Conservation (phyloP, 2,113 vertebrate genomes). For the Cynocephalus volans region DNA sequence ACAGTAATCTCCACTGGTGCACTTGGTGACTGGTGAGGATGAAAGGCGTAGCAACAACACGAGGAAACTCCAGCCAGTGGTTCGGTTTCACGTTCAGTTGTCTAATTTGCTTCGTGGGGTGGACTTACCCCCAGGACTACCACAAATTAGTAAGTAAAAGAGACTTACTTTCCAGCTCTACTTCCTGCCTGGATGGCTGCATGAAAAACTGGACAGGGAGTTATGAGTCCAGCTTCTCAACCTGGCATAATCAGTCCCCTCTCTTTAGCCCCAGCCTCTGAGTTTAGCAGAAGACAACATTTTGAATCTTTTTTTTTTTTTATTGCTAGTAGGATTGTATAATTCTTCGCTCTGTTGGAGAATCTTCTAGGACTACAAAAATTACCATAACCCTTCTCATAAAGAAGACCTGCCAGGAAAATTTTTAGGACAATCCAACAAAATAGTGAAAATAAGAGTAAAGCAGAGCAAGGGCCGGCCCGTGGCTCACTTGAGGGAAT, state of each 20-base stretch:
- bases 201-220: background rate
- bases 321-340: background rate
- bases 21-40: background rate
- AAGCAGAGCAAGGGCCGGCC: too few relatives aligned
- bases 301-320: constrained; percentile 6
- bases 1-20: background rate
- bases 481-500: too few relatives aligned
- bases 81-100: background rate
- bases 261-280: background rate
- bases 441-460: constrained; percentile 30
- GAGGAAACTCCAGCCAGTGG: background rate
- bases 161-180: background rate
- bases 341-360: background rate
- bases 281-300: background rate
- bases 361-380: constrained; percentile 37
- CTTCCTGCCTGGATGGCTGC: background rate
- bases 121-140: background rate
- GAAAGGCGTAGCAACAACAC: background rate
- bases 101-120: background rate
- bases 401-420: constrained; percentile 36
- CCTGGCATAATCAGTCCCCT: background rate
- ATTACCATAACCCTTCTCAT: background rate
- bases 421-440: background rate
- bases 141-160: background rate
- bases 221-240: background rate